Conservation (phyloP, 2,797 vertebrate species). For the Sebastes goodei region DNA sequence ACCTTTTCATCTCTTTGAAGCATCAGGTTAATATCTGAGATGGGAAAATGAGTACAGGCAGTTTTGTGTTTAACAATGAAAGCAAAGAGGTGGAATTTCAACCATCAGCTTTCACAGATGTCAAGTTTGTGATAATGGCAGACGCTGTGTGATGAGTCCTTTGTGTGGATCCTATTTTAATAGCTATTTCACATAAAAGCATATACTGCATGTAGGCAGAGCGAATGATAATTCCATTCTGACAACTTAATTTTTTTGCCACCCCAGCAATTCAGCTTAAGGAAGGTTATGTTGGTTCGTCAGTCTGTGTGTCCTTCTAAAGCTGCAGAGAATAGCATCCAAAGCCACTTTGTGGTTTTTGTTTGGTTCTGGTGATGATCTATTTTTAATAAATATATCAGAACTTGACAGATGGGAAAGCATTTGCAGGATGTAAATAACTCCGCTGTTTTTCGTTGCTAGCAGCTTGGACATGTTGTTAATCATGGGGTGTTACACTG, state of each 20-base stretch:
- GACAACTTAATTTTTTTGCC: neutral
- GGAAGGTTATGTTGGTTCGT: neutral
- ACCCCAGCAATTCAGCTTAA: neutral
- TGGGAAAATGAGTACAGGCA: neutral
- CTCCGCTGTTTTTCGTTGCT: neutral
- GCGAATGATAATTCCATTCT: neutral
- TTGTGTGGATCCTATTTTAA: conserved; percentile 1
- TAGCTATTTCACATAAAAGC: conserved; percentile 4
- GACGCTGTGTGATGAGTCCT: neutral
- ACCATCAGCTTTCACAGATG: conserved; percentile 1
- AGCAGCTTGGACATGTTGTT: neutral
- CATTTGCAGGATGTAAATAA: neutral
- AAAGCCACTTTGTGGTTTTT: neutral
- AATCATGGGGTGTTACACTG: neutral
- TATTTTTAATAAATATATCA: conserved; percentile 25
- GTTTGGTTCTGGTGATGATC: conserved; percentile 5
- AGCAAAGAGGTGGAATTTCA: neutral
- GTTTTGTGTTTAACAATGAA: conserved; percentile 3
- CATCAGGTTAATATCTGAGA: neutral
- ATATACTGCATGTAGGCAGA: neutral
- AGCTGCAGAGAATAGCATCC: neutral
- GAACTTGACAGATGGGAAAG: conserved; percentile 1
- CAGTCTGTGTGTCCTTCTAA: neutral
- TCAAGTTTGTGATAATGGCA: neutral
- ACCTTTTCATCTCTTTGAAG: neutral